phyloP scores from a whole-genome alignment of 2,888 invertebrate genomes.

The Orgyia antiqua region DNA sequence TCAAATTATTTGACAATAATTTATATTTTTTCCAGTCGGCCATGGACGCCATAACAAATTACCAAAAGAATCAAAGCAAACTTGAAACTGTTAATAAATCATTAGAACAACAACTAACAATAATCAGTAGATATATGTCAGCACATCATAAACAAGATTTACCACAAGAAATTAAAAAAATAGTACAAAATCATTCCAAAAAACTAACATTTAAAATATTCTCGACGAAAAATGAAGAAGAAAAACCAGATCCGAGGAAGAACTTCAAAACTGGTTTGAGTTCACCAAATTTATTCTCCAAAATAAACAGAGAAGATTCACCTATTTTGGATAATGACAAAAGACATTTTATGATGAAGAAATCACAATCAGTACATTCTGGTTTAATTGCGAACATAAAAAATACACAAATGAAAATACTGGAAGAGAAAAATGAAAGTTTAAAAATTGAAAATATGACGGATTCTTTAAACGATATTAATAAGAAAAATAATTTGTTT shows the following conservation, averaged over 20 bases:
- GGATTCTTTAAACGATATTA: constrained; percentile 54
- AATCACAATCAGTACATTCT: constrained; percentile 66
- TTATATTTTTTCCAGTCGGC: constrained; percentile 80
- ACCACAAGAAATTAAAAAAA: constrained; percentile 85
- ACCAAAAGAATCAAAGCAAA: constrained; percentile 80
- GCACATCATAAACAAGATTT: constrained; percentile 82
- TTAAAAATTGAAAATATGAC: constrained; percentile 30
- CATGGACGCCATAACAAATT: constrained; percentile 81
- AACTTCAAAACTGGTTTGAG: constrained; percentile 56
- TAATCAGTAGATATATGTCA: constrained; percentile 85
- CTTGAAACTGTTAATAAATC: constrained; percentile 85
- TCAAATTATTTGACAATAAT: too few species aligned
- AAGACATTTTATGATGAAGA: constrained; percentile 57
- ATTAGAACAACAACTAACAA: constrained; percentile 84
- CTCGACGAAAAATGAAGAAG: constrained; percentile 58
- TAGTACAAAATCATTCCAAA: constrained; percentile 80
- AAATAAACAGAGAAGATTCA: constrained; percentile 45
- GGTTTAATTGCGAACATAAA: constrained; percentile 49
- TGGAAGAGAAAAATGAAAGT: constrained; percentile 59
- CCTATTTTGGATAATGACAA: constrained; percentile 42
- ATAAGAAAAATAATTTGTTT: constrained; percentile 72
- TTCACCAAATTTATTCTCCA: constrained; percentile 64
- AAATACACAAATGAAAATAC: constrained; percentile 61
- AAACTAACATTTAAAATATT: constrained; percentile 62
- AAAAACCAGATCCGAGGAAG: constrained; percentile 53